These are phyloP conservation scores for Bellardia pandia DNA, from an alignment of 2,888 invertebrate species.

Conservation along the genomic window DNA sequence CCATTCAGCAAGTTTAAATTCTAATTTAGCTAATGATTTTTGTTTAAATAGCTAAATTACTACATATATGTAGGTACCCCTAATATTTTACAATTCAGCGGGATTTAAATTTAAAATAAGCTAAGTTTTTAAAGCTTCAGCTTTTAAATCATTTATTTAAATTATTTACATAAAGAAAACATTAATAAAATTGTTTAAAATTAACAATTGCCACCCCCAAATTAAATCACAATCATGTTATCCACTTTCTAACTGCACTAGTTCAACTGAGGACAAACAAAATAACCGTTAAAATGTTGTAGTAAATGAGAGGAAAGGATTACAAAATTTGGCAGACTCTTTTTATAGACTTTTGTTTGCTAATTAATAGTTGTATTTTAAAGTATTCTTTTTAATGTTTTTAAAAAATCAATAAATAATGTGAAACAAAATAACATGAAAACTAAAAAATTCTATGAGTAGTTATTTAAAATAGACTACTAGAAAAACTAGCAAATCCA, in stretches of 20 bases:
- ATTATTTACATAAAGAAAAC: too few species aligned
- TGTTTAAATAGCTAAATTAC: too few species aligned
- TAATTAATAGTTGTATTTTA: not conserved
- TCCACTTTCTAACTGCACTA: not conserved
- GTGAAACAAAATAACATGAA: not conserved
- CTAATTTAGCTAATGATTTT: not conserved
- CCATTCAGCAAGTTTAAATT: too few species aligned
- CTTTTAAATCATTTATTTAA: too few species aligned
- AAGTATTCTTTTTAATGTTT: not conserved
- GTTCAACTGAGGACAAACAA: not conserved
- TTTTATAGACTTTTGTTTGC: not conserved
- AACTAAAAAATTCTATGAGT: not conserved
- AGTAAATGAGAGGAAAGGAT: not conserved
- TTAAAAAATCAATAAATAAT: conserved; percentile 3
- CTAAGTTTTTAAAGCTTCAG: too few species aligned
- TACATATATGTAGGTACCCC: too few species aligned
- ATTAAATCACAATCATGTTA: not conserved
- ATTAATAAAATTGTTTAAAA: too few species aligned
- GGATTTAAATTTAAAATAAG: too few species aligned
- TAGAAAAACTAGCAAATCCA: conserved; percentile 55
- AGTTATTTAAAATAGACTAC: not conserved
- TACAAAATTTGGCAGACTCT: not conserved
- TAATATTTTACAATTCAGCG: too few species aligned
- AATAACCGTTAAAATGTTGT: not conserved
- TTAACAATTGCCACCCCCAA: not conserved